Evolutionary conservation across 2,888 invertebrate species (phyloP).

Genomic region (Criorhina ranunculi): DNA sequence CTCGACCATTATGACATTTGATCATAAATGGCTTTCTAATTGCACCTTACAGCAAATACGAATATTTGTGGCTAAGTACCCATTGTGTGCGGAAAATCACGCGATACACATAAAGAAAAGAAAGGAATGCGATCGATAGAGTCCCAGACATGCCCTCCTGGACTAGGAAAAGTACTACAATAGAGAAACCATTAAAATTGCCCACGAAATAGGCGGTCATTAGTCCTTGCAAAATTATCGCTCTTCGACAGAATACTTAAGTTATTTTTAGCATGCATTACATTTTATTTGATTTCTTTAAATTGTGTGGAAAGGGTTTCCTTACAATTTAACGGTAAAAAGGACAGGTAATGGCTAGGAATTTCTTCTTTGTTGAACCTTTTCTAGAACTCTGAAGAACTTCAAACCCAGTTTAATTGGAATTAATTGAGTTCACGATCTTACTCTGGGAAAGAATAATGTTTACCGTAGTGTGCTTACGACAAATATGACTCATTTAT

Average conservation of each 20-base stretch:
- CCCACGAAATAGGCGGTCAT: conserved; percentile 60
- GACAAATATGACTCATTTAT: background rate
- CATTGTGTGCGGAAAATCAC: conserved; percentile 46
- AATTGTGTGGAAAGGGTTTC: conserved; percentile 1
- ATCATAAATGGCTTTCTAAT: conserved; percentile 49
- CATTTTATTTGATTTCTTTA: conserved; percentile 40
- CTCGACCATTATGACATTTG: conserved; percentile 6
- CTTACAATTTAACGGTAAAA: background rate
- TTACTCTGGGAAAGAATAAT: too few species aligned
- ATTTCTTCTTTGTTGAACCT: background rate
- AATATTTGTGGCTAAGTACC: conserved; percentile 16
- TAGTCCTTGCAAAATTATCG: conserved; percentile 60
- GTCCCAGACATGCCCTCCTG: conserved; percentile 13
- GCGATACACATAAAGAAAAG: conserved; percentile 40
- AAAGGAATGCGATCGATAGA: conserved; percentile 23
- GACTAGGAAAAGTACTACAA: background rate
- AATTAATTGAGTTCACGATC: too few species aligned
- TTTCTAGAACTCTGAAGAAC: too few species aligned
- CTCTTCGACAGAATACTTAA: conserved; percentile 51
- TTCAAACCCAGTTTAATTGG: background rate
- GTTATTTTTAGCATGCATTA: conserved; percentile 58
- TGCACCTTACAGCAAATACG: conserved; percentile 31
- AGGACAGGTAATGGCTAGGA: background rate
- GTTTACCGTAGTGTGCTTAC: background rate
- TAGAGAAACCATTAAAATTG: conserved; percentile 41